These are phyloP conservation scores for Thecophora atra DNA, from an alignment of 2,888 invertebrate genomes.

Conservation along the genomic window DNA sequence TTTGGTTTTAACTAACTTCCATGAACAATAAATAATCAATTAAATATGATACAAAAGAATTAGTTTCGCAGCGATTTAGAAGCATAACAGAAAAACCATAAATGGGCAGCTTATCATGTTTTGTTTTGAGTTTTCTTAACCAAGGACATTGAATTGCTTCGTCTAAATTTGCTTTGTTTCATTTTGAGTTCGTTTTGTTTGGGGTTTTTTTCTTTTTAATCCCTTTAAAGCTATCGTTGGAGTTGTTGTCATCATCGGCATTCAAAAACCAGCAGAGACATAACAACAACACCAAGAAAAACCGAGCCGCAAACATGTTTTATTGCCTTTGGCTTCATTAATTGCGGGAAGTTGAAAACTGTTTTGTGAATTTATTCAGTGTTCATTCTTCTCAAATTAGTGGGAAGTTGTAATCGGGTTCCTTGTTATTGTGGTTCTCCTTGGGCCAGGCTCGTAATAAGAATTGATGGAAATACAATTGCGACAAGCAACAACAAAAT, in stretches of 20 bases:
- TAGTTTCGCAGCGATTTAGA: neutral
- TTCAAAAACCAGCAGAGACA: neutral
- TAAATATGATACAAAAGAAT: neutral
- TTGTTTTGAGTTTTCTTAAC: neutral
- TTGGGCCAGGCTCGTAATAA: neutral
- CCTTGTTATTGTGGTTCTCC: neutral
- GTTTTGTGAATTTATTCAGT: constrained; percentile 25
- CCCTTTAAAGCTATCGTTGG: neutral
- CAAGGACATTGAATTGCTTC: constrained; percentile 17
- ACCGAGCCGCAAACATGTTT: neutral
- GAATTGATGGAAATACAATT: neutral
- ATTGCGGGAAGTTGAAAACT: constrained; percentile 33
- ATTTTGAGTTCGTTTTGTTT: neutral
- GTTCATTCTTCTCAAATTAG: neutral
- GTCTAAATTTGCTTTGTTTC: neutral
- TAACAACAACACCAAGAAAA: constrained; percentile 3
- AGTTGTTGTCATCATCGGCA: neutral
- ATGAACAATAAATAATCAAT: neutral
- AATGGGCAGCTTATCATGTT: neutral
- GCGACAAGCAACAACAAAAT: neutral
- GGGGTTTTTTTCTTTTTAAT: neutral
- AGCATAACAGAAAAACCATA: neutral
- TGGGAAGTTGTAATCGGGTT: constrained; percentile 22
- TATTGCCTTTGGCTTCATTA: constrained; percentile 2
- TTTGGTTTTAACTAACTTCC: neutral